Conservation (phyloP, 2,113 vertebrate genomes). For the Anolis carolinensis region DNA sequence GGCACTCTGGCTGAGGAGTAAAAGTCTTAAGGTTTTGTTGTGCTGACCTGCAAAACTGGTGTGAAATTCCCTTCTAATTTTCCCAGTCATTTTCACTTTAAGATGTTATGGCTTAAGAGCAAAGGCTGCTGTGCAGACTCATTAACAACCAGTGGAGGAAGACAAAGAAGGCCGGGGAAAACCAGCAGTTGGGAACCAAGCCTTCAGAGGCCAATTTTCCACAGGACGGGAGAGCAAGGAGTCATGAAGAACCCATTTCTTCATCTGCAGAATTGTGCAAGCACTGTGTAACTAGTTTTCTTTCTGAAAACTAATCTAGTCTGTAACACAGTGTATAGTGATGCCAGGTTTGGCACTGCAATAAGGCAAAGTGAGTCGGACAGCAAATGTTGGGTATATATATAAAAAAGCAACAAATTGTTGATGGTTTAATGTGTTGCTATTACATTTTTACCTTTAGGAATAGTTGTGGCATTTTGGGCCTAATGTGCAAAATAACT, state of each 20-base stretch:
- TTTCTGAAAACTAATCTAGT: not conserved
- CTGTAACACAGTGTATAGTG: not conserved
- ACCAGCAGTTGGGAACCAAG: not conserved
- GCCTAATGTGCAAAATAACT: no score
- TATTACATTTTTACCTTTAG: no score
- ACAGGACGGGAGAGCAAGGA: not conserved
- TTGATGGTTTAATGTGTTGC: no score
- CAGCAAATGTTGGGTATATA: not conserved
- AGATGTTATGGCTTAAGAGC: not conserved
- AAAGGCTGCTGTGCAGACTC: not conserved
- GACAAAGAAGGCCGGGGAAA: not conserved
- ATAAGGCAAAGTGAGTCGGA: not conserved
- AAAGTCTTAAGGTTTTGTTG: constrained; percentile 22
- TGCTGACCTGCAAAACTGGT: constrained; percentile 33
- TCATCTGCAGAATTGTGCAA: not conserved
- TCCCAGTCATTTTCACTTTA: not conserved
- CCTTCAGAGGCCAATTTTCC: not conserved
- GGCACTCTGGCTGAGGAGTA: not conserved
- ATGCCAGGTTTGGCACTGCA: not conserved
- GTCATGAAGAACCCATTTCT: not conserved
- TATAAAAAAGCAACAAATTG: no score
- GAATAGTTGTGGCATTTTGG: no score
- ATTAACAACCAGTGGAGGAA: not conserved
- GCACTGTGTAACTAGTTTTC: not conserved
- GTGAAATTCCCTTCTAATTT: constrained; percentile 23